A percentile compares a stretch with the other conserved stretches of the same genome.
phyloP scores from a whole-genome alignment of 2,113 vertebrate species.

The Hymenochirus boettgeri region DNA sequence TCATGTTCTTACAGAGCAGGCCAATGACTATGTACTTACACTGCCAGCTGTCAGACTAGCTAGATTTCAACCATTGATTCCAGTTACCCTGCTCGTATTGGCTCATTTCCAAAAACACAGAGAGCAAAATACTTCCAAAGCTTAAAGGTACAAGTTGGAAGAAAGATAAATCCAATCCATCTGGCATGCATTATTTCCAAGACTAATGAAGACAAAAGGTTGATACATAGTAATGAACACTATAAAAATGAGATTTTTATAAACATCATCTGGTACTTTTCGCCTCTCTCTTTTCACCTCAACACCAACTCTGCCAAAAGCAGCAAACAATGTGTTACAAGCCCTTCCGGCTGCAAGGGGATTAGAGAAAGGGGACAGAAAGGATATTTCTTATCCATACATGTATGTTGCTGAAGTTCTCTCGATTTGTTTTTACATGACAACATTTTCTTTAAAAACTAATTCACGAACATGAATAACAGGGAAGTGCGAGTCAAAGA shows the following conservation, averaged over 20 bases:
- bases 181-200: slow-evolving; percentile 35
- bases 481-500: too few relatives aligned
- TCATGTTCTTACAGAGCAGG: too few relatives aligned
- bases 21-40: too few relatives aligned
- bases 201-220: slow-evolving; percentile 38
- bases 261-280: slow-evolving; percentile 37
- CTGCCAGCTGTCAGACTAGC: too few relatives aligned
- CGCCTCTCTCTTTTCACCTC: slow-evolving; percentile 32
- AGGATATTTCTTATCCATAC: slow-evolving; percentile 11
- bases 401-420: slow-evolving; percentile 9
- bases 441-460: not conserved
- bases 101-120: slow-evolving; percentile 18
- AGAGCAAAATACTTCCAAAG: slow-evolving; percentile 18
- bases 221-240: slow-evolving; percentile 37
- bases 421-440: slow-evolving; percentile 7
- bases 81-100: not conserved
- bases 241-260: slow-evolving; percentile 28
- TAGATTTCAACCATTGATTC: not conserved
- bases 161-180: slow-evolving; percentile 30
- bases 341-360: slow-evolving; percentile 13
- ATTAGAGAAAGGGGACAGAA: slow-evolving; percentile 24
- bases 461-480: too few relatives aligned
- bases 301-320: slow-evolving; percentile 18
- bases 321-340: not conserved
- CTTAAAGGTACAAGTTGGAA: slow-evolving; percentile 32